Evolutionary conservation across 2,888 invertebrate genomes (phyloP).

Genomic region (Chironomus tentans): DNA sequence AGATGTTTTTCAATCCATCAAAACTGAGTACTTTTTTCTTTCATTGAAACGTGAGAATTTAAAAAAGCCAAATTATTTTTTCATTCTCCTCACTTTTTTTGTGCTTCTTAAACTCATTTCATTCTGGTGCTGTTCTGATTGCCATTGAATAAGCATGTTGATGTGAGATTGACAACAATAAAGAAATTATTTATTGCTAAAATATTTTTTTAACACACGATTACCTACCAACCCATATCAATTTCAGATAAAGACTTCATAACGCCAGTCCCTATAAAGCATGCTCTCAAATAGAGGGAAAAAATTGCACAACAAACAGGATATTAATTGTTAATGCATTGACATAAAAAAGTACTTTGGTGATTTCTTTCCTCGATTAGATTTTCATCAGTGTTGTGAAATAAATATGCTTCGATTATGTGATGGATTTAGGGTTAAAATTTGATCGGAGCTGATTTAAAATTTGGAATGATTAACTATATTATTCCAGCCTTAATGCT

Average conservation of each 20-base stretch:
- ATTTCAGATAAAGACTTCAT: too few species aligned
- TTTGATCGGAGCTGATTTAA: background rate
- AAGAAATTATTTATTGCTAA: too few species aligned
- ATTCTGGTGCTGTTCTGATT: too few species aligned
- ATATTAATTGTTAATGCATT: background rate
- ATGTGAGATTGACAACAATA: too few species aligned
- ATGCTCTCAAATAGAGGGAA: background rate
- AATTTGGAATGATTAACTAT: too few species aligned
- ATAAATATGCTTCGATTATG: background rate
- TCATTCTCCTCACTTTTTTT: too few species aligned
- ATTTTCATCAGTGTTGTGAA: background rate
- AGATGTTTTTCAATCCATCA: slow-evolving; percentile 3
- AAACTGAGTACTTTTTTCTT: background rate
- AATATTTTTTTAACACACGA: too few species aligned
- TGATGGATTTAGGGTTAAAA: background rate
- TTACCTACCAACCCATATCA: too few species aligned
- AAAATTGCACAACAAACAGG: background rate
- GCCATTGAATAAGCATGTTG: too few species aligned
- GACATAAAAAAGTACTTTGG: slow-evolving; percentile 14
- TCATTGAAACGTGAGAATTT: slow-evolving; percentile 19
- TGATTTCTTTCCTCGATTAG: background rate
- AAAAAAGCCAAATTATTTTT: background rate
- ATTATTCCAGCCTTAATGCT: too few species aligned
- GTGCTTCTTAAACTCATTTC: too few species aligned
- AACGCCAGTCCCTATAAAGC: too few species aligned